Evolutionary conservation across 2,797 vertebrate species (phyloP).

Genomic region (Cossypha niveicapilla): DNA sequence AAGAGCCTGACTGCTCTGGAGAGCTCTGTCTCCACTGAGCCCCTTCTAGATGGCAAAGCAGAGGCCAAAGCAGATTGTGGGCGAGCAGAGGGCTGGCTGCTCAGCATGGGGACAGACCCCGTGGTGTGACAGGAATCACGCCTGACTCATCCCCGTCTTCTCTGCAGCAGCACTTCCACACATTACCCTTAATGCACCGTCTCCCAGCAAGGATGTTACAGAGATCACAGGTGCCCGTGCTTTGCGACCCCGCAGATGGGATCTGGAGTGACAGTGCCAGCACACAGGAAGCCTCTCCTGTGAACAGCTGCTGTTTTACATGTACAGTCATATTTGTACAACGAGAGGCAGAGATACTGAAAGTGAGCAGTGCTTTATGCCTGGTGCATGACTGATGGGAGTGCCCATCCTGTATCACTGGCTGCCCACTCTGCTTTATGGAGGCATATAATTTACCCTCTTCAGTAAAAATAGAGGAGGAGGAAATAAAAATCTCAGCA

Average conservation of each 20-base stretch:
- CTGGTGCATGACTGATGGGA: not conserved
- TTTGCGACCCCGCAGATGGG: not conserved
- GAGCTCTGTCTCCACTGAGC: not conserved
- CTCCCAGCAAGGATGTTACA: not conserved
- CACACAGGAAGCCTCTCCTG: not conserved
- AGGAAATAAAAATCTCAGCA: conserved; percentile 12
- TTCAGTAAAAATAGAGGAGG: not conserved
- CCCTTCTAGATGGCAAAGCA: not conserved
- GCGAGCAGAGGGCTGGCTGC: not conserved
- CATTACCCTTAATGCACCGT: not conserved
- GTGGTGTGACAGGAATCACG: not conserved
- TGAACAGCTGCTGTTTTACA: not conserved
- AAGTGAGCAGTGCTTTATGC: not conserved
- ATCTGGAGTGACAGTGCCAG: not conserved
- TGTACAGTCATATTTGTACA: not conserved
- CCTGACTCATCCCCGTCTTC: not conserved
- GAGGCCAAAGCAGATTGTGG: not conserved
- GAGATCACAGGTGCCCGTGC: not conserved
- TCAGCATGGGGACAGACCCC: not conserved
- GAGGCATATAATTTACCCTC: not conserved
- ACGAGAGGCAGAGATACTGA: not conserved
- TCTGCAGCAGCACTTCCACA: not conserved
- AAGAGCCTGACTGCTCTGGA: not conserved
- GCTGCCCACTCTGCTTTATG: not conserved
- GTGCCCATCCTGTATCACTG: not conserved